Evolutionary conservation across 2,888 invertebrate genomes (phyloP).

Genomic region (Stictocephala bisonia): DNA sequence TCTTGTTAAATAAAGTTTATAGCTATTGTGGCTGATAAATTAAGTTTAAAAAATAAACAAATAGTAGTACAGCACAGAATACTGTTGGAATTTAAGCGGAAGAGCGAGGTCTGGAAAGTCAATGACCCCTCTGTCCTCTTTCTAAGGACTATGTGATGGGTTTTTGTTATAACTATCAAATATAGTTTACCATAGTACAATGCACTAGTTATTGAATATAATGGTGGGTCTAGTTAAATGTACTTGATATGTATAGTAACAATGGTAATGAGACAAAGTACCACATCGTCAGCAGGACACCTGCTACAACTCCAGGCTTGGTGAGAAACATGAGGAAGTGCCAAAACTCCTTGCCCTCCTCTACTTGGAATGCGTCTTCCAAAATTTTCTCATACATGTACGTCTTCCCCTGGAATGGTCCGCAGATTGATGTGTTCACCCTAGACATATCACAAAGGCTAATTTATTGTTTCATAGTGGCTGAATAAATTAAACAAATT

Average conservation of each 20-base stretch:
- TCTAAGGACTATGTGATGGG: too few species aligned
- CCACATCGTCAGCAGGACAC: constrained; percentile 72
- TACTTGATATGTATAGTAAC: too few species aligned
- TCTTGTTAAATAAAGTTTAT: too few species aligned
- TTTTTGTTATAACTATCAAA: not conserved
- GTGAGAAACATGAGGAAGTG: constrained; percentile 66
- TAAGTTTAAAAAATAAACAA: too few species aligned
- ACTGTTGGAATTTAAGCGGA: too few species aligned
- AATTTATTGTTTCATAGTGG: too few species aligned
- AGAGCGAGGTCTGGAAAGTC: too few species aligned
- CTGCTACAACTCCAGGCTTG: constrained; percentile 73
- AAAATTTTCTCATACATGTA: constrained; percentile 71
- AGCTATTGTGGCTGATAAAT: too few species aligned
- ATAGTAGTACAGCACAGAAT: too few species aligned
- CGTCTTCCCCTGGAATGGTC: constrained; percentile 71
- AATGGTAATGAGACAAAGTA: constrained; percentile 59
- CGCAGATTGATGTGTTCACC: constrained; percentile 70
- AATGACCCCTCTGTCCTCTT: too few species aligned
- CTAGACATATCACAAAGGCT: constrained; percentile 62
- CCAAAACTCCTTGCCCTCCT: constrained; percentile 66
- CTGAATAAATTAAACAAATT: too few species aligned
- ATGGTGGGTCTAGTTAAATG: too few species aligned
- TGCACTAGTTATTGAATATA: not conserved
- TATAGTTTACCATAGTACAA: not conserved
- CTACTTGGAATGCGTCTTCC: constrained; percentile 68